A percentile compares a stretch with the other conserved stretches of the same genome.
Conservation (phyloP, 2,797 vertebrate species). For the Menidia menidia region DNA sequence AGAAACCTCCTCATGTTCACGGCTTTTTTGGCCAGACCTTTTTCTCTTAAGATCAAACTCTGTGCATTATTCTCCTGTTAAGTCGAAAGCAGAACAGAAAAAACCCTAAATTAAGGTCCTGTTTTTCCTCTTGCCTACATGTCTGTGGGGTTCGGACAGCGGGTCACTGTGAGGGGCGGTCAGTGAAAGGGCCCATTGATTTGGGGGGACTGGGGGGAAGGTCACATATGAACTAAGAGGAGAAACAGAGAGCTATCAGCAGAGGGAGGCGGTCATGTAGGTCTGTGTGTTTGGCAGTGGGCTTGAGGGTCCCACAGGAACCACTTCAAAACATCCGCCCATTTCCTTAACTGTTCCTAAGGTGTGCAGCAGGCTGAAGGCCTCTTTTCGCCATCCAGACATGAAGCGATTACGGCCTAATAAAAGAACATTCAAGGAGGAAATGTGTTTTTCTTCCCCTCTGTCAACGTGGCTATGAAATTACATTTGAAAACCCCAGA, state of each 20-base stretch:
- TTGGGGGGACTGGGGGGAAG: conserved; percentile 57
- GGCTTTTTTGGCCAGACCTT: conserved; percentile 31
- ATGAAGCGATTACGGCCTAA: conserved; percentile 46
- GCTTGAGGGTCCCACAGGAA: conserved; percentile 51
- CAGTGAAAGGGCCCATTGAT: conserved; percentile 81
- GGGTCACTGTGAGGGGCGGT: conserved; percentile 74
- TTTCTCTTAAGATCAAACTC: conserved; percentile 58
- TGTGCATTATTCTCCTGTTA: conserved; percentile 41
- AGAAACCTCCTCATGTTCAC: conserved; percentile 48
- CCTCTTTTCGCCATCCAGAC: conserved; percentile 42
- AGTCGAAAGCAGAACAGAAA: conserved; percentile 63
- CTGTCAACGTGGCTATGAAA: conserved; percentile 28
- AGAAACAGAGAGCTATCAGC: conserved; percentile 38
- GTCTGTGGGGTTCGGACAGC: conserved; percentile 65
- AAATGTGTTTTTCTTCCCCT: conserved; percentile 55
- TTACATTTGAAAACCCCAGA: conserved; percentile 16
- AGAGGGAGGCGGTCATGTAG: conserved; percentile 38
- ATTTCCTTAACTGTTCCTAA: conserved; percentile 65
- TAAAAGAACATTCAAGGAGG: conserved; percentile 47
- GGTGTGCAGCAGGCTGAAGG: conserved; percentile 32
- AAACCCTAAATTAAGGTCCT: conserved; percentile 62
- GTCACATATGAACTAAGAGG: conserved; percentile 61
- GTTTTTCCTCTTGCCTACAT: conserved; percentile 67
- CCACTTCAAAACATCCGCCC: conserved; percentile 64
- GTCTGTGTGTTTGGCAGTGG: conserved; percentile 34